Conservation (phyloP, 1,140 invertebrate species). For the Drosophila lini region DNA sequence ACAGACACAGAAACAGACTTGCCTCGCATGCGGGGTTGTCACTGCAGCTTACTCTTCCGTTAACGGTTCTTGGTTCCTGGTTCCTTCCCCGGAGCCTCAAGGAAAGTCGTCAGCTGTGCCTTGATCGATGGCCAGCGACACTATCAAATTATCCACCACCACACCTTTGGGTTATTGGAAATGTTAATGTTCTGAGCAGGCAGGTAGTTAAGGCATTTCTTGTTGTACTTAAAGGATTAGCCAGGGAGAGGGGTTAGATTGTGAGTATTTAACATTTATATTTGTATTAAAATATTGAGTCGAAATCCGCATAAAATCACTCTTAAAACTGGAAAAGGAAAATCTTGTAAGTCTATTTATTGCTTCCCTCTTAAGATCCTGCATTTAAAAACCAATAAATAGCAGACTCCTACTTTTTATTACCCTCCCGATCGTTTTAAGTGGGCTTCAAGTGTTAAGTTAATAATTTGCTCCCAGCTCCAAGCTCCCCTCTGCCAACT, state of each 20-base stretch:
- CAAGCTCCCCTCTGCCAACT: not conserved
- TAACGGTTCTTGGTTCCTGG: slow-evolving; percentile 18
- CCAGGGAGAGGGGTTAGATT: not conserved
- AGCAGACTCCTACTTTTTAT: slow-evolving; percentile 11
- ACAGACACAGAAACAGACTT: not conserved
- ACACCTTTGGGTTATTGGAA: slow-evolving; percentile 27
- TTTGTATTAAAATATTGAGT: no score
- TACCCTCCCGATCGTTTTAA: slow-evolving; percentile 21
- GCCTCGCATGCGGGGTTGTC: slow-evolving; percentile 30
- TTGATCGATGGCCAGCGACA: slow-evolving; percentile 35
- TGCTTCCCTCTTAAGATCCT: not conserved
- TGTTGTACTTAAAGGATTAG: slow-evolving; percentile 22
- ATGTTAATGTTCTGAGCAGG: slow-evolving; percentile 33
- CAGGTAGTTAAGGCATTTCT: slow-evolving; percentile 29
- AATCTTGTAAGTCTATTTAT: not conserved
- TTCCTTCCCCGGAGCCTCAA: not conserved
- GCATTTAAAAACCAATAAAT: slow-evolving; percentile 14
- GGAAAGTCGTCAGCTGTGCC: slow-evolving; percentile 31
- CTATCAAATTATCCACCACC: slow-evolving; percentile 32
- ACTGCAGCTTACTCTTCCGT: slow-evolving; percentile 35
- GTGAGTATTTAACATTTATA: no score
- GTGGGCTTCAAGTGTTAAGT: slow-evolving; percentile 71
- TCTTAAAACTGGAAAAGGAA: no score
- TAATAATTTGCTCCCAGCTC: slow-evolving; percentile 65
- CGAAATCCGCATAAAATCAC: no score